Base-by-base conservation (phyloP, 2,113 vertebrate species). In the Eptesicus fuscus region DNA sequence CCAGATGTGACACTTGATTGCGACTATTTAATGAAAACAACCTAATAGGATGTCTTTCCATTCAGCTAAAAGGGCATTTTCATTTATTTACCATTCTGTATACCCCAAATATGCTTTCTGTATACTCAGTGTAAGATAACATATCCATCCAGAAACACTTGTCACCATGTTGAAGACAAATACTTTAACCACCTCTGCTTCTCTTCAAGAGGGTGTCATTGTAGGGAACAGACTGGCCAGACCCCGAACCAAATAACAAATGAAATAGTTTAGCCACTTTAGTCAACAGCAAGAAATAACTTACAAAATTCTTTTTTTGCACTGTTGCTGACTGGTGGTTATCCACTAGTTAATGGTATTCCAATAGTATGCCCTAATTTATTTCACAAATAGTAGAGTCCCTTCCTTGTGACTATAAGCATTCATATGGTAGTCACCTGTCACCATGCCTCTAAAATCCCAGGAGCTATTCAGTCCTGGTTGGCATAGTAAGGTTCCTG, bases 21-120 rank as follows among this genome's bases (percentile, higher is more conserved):
- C 92, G 37, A 12, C 4, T 32, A 80, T n/a, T 51, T 93, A 91
- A 92, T 90, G 59, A 92, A 70, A 69, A 92, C 6, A 22, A 14
- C 8, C 71, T 96, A 83, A 53, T 12, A 76, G 47, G 13, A 22
- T 71, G 28, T 83, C 22, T 13, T 49, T 28, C 10, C 8, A 76
- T 73, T 95, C 69, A 30, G 4, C 74, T 91, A 30, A 96, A 95
- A 79, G 16, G 12, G 23, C 0, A 83, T 91, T 93, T 79, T 87
- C 18, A 77, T 35, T 13, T 40, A 74, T 56, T 96, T 78, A 70
- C 13, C 67, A 47, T 49, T 90, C 4, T 40, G 4, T 85, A 42
- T 37, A 37, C 0, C 22, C 35, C 22, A 65, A 47, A 70, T 65
- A 83, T 18, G 3, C 1, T n/a, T 83, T 56, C 51, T 88, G 12